phyloP scores from a whole-genome alignment of 1,140 invertebrate genomes.

The Pinna nobilis region DNA sequence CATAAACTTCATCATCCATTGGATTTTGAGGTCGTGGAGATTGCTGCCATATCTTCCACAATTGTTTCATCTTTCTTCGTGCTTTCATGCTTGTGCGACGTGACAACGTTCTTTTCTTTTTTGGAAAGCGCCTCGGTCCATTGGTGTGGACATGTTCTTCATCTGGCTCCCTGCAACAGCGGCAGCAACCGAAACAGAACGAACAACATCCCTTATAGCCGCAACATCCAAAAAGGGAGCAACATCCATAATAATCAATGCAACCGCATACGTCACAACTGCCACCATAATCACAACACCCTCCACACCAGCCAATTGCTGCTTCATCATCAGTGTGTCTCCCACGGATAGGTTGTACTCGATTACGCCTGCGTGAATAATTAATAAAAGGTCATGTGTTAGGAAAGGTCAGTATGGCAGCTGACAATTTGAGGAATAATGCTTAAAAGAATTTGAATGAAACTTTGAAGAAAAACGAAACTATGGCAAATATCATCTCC shows the following conservation, averaged over 20 bases:
- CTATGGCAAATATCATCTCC: too few species aligned
- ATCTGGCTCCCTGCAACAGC: slow-evolving; percentile 30
- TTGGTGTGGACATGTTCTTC: slow-evolving; percentile 15
- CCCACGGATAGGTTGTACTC: slow-evolving; percentile 6
- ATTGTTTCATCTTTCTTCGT: background rate
- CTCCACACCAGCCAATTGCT: slow-evolving; percentile 13
- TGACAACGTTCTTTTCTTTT: background rate
- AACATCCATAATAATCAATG: slow-evolving; percentile 34
- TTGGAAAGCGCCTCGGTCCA: background rate
- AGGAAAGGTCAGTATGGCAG: too few species aligned
- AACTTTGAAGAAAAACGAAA: too few species aligned
- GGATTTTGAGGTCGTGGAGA: slow-evolving; percentile 9
- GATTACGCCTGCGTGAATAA: too few species aligned
- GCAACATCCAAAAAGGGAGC: slow-evolving; percentile 25
- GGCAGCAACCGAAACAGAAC: slow-evolving; percentile 20
- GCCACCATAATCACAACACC: slow-evolving; percentile 34
- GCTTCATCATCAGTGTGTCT: slow-evolving; percentile 9
- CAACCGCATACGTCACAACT: slow-evolving; percentile 37
- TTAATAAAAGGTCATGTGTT: too few species aligned
- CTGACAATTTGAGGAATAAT: too few species aligned
- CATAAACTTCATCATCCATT: slow-evolving; percentile 11
- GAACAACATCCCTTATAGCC: slow-evolving; percentile 20
- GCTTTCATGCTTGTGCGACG: slow-evolving; percentile 9
- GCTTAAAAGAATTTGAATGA: too few species aligned
- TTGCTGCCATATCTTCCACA: slow-evolving; percentile 5